A percentile compares a stretch with the other conserved stretches of the same genome.
phyloP scores from a whole-genome alignment of 2,113 vertebrate genomes.

The Elephas maximus region DNA sequence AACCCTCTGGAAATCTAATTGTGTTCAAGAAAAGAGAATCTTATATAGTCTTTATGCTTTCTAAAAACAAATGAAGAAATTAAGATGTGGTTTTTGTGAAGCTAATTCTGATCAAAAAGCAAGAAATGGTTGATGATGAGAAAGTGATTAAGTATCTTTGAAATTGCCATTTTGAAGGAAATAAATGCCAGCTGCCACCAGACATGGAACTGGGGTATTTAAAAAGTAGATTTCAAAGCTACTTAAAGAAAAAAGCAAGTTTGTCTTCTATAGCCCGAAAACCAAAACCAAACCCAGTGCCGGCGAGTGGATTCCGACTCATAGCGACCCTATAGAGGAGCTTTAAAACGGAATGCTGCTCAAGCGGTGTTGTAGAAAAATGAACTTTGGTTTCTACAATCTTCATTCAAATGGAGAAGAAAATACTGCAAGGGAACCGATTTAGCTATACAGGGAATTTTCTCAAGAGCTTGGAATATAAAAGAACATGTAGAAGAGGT shows the following conservation, averaged over 20 bases:
- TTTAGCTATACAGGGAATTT: not conserved
- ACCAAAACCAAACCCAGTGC: too few relatives aligned
- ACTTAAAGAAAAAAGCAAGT: not conserved
- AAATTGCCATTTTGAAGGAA: conserved; percentile 34
- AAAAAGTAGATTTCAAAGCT: conserved; percentile 17
- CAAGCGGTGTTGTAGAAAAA: not conserved
- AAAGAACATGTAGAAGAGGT: not conserved
- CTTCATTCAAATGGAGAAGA: not conserved
- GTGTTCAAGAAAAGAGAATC: conserved; percentile 6
- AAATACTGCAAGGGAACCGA: conserved; percentile 15
- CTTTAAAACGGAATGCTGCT: conserved; percentile 1
- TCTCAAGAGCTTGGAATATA: not conserved
- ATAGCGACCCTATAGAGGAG: not conserved
- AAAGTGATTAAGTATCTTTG: not conserved
- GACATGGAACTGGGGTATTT: not conserved
- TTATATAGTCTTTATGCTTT: not conserved
- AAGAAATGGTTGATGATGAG: not conserved
- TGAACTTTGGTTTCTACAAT: conserved; percentile 7
- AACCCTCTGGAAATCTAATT: conserved; percentile 21
- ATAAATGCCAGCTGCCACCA: conserved; percentile 29
- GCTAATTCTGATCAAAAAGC: conserved; percentile 49
- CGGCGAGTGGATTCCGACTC: too few relatives aligned
- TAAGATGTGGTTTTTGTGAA: conserved; percentile 3
- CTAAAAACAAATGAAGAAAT: conserved; percentile 28
- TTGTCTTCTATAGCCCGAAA: not conserved